These are phyloP conservation scores for Meteorus sp. DNA, from an alignment of 1,140 invertebrate genomes.

Conservation along the genomic window DNA sequence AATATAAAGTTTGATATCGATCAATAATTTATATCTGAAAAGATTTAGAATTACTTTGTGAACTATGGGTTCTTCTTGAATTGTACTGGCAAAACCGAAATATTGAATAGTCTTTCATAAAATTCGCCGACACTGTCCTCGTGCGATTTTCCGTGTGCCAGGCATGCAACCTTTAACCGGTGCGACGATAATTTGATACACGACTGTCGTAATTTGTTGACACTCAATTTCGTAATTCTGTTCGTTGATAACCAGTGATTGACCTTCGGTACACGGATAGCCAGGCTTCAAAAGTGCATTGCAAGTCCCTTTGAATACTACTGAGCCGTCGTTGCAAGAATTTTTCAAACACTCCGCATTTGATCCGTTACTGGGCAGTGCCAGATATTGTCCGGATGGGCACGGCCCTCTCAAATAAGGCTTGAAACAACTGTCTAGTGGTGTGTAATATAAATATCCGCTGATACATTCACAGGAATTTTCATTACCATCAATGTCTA, in stretches of 20 bases:
- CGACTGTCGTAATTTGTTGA: not conserved
- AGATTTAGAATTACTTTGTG: too few relatives aligned
- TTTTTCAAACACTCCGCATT: constrained; percentile 8
- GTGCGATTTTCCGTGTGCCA: constrained; percentile 3
- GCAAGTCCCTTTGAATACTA: not conserved
- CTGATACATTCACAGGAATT: constrained; percentile 3
- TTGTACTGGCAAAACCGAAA: too few relatives aligned
- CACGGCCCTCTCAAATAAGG: constrained; percentile 12
- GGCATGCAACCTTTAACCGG: not conserved
- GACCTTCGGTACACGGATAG: not conserved
- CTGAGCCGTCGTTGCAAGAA: constrained; percentile 4
- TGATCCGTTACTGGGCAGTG: not conserved
- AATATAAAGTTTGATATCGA: too few relatives aligned
- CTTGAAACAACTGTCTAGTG: constrained; percentile 10
- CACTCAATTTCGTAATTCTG: not conserved
- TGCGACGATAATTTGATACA: constrained; percentile 16
- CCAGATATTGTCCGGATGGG: not conserved
- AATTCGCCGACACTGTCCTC: constrained; percentile 9
- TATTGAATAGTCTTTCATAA: not conserved
- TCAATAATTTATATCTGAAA: too few relatives aligned
- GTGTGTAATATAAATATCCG: constrained; percentile 9
- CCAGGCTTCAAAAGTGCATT: constrained; percentile 5
- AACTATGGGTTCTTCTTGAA: too few relatives aligned
- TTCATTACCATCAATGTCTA: not conserved
- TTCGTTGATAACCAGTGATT: constrained; percentile 10